Percentiles rank a stretch among this genome's conserved stretches.
These are phyloP conservation scores for Hippocampus kuda DNA, from an alignment of 2,797 vertebrate genomes.

Conservation along the genomic window DNA sequence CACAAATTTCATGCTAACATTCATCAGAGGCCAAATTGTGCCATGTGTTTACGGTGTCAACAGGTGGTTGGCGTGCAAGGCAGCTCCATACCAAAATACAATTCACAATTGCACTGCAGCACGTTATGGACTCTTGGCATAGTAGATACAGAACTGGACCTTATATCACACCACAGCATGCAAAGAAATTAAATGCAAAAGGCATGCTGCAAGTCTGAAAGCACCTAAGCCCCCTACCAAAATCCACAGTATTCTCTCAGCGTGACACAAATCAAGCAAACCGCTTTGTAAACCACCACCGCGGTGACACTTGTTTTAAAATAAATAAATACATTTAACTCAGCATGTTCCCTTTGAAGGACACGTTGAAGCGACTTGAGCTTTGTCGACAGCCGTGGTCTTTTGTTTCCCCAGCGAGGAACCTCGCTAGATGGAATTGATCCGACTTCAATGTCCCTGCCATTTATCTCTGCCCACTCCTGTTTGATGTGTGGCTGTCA, in stretches of 20 bases:
- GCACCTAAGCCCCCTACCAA: not conserved
- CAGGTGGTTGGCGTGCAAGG: no score
- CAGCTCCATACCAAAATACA: no score
- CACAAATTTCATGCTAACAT: no score
- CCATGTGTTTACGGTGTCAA: no score
- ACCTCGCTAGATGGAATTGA: conserved; percentile 60
- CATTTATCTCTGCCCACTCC: conserved; percentile 58
- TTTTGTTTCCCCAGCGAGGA: conserved; percentile 51
- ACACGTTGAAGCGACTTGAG: conserved; percentile 47
- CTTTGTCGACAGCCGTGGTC: conserved; percentile 52
- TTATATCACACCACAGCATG: not conserved
- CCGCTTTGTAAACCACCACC: not conserved
- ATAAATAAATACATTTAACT: not conserved
- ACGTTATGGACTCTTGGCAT: not conserved
- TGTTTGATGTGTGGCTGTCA: conserved; percentile 61
- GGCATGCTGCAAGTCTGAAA: not conserved
- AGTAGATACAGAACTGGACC: not conserved
- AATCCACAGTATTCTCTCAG: not conserved
- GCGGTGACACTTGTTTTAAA: conserved; percentile 4
- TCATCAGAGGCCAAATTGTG: no score
- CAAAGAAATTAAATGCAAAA: not conserved
- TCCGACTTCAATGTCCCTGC: conserved; percentile 49
- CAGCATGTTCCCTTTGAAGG: conserved; percentile 22
- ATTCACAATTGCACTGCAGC: no score
- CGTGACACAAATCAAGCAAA: not conserved